These are phyloP conservation scores for Pseudopleuronectes americanus DNA, from an alignment of 2,797 vertebrate species.

Conservation along the genomic window DNA sequence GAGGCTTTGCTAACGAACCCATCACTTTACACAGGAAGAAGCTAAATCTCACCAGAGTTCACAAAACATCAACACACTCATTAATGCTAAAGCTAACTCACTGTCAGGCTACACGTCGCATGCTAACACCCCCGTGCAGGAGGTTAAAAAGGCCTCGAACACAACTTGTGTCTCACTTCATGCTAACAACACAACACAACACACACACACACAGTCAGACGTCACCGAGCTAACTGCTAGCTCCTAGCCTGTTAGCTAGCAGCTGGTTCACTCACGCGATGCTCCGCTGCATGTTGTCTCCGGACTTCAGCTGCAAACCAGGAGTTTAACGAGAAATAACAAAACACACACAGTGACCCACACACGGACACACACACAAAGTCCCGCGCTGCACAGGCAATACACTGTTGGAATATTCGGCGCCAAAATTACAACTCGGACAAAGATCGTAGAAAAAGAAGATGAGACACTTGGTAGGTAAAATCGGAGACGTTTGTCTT, in stretches of 20 bases:
- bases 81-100: constrained; percentile 22
- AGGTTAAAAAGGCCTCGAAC: no score
- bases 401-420: constrained; percentile 63
- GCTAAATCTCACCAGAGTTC: no score
- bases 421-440: constrained; percentile 74
- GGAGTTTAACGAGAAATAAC: neutral
- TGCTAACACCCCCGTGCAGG: fast-evolving
- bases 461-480: fast-evolving
- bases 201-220: no score
- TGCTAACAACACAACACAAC: neutral
- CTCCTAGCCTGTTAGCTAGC: neutral
- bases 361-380: neutral
- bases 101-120: neutral
- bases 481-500: neutral
- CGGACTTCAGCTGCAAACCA: neutral
- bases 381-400: constrained; percentile 65
- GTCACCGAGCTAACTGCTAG: neutral
- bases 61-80: no score
- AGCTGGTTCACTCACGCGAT: constrained; percentile 81
- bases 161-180: neutral
- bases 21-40: no score
- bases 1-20: no score
- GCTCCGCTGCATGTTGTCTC: constrained; percentile 83
- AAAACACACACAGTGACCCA: neutral
- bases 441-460: constrained; percentile 19